Percentiles rank a stretch among this genome's conserved stretches.
Conservation (phyloP, 2,113 vertebrate species). For the Hyaena hyaena region DNA sequence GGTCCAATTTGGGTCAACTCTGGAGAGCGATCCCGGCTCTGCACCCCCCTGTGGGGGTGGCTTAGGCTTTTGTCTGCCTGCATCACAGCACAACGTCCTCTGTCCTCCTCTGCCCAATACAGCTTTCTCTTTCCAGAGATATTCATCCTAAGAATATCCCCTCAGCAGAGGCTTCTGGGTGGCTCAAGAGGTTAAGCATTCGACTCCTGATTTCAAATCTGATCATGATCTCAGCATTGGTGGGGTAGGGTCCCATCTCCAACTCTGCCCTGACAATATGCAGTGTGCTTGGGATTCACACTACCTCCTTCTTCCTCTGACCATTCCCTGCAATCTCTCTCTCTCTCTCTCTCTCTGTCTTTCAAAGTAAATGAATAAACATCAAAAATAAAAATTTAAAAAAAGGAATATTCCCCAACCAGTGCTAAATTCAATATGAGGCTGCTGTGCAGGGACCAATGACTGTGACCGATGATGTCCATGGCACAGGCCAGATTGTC, state of each 20-base stretch:
- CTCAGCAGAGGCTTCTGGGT: no score
- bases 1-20: neutral
- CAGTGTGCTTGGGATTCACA: no score
- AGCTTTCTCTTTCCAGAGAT: neutral
- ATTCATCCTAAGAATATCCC: neutral
- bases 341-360: no score
- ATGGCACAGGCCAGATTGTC: neutral
- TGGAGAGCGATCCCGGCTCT: neutral
- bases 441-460: neutral
- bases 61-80: neutral
- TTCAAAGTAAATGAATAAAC: no score
- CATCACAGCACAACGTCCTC: neutral
- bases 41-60: fast-evolving
- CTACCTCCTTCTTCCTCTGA: no score
- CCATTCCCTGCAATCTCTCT: no score
- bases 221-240: no score
- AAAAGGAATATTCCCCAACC: neutral
- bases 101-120: neutral
- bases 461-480: neutral
- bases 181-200: no score
- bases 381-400: no score
- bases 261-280: no score
- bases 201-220: no score
- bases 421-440: neutral
- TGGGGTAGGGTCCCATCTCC: no score